Conservation (phyloP, 2,888 invertebrate genomes). For the Lacanobia oleracea region DNA sequence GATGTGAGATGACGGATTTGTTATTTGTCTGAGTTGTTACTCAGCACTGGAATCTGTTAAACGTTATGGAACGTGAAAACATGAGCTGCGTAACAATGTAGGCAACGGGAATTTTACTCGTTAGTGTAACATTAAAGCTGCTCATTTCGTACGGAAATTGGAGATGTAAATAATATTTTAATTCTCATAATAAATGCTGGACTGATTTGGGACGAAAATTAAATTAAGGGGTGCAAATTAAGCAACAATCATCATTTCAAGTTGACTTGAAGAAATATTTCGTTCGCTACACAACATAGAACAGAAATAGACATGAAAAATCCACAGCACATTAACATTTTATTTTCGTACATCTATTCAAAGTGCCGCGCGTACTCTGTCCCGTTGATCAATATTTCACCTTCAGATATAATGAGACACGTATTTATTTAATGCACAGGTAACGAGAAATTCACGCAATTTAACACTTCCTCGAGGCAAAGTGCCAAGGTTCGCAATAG, state of each 20-base stretch:
- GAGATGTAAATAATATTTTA: background rate
- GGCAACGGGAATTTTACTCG: conserved; percentile 29
- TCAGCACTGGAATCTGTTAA: conserved; percentile 69
- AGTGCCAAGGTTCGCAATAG: conserved; percentile 41
- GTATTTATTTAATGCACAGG: conserved; percentile 55
- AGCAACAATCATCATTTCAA: background rate
- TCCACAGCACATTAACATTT: conserved; percentile 6
- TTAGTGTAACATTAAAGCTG: conserved; percentile 14
- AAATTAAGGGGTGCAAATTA: conserved; percentile 3
- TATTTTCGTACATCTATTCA: conserved; percentile 32
- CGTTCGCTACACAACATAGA: background rate
- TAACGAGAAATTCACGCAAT: conserved; percentile 53
- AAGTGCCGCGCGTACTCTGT: conserved; percentile 14
- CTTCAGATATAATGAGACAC: conserved; percentile 51
- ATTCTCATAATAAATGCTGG: conserved; percentile 9
- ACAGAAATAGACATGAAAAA: background rate
- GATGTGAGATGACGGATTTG: conserved; percentile 76
- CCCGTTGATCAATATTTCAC: conserved; percentile 38
- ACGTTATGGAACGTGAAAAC: conserved; percentile 57
- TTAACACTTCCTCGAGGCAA: conserved; percentile 59
- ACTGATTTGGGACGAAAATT: background rate
- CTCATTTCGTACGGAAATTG: conserved; percentile 1
- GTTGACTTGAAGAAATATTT: background rate
- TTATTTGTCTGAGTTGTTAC: conserved; percentile 69
- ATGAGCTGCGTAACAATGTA: conserved; percentile 32